Base-by-base conservation (phyloP, 1,140 invertebrate genomes). In the Drosophila rhopaloa region DNA sequence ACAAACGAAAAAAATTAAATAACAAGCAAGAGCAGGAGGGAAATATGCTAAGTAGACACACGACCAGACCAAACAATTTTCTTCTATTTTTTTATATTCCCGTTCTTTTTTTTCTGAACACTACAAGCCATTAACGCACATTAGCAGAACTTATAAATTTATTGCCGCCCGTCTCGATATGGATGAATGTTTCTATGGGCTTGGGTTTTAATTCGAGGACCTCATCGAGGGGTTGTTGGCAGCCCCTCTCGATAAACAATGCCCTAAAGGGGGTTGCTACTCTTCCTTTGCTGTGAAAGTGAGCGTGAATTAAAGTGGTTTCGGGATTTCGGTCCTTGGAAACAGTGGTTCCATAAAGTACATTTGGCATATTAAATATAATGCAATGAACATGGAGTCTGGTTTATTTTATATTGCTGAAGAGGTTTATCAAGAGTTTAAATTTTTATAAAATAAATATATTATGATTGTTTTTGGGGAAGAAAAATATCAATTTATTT, bases 81-180 rank as follows among this genome's bases (percentile, higher is more conserved):
- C 68, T 70, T 60, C 50, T 38, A 3, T 24, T 6, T 38, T 27
- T 29, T 35, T 63, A 19, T 66, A 43, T 37, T 3, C 32, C n/a
- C 27, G 35, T 44, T 72, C 8, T 58, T 29, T 56, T 59, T 59
- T 40, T 47, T 53, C n/a, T 62, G n/a, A 71, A 48, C 65, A 88
- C 83, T 88, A 86, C 83, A 86, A 88, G 79, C 83, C 79, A 86
- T 86, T 86, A 86, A 88, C 83, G 83, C 76, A 86, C 83, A 86
- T 86, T 86, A 86, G 79, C 83, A 79, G 63, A 86, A 86, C 79
- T 86, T 86, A 70, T 83, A 88, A 86, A 86, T 83, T 86, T 86
- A 88, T 88, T 88, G 83, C 84, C 79, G 62, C 32, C 62, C 63
- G 16, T 70, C 66, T 59, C 56, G 65, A 58, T 76, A 65, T 63